These are phyloP conservation scores for Leptinotarsa tumamoca DNA, from an alignment of 2,888 invertebrate genomes.

Conservation along the genomic window DNA sequence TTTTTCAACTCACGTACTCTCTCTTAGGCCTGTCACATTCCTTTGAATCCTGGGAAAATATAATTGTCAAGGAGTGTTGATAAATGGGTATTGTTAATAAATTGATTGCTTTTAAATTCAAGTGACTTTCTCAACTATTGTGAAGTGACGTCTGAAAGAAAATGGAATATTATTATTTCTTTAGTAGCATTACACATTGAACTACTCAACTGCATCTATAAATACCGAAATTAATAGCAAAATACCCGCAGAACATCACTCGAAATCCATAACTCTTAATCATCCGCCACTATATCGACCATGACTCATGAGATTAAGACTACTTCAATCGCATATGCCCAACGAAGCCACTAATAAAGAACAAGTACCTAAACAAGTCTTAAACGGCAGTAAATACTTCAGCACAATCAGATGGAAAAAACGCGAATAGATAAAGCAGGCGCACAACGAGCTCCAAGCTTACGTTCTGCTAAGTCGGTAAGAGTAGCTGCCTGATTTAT, in stretches of 20 bases:
- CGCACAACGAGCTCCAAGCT: conserved; percentile 43
- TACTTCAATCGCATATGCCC: conserved; percentile 23
- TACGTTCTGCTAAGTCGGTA: conserved; percentile 40
- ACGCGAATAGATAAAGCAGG: conserved; percentile 52
- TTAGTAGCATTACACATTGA: too few relatives aligned
- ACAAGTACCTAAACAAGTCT: conserved; percentile 39
- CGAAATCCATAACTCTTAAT: conserved; percentile 22
- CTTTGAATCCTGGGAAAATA: too few relatives aligned
- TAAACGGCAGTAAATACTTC: conserved; percentile 51
- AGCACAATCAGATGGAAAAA: conserved; percentile 52
- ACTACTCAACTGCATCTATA: background rate
- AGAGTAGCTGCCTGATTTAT: conserved; percentile 49
- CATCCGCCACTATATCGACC: conserved; percentile 13
- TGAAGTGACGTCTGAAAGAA: too few relatives aligned
- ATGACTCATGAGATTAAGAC: conserved; percentile 25
- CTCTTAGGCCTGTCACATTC: too few relatives aligned
- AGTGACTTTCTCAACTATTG: too few relatives aligned
- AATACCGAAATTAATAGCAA: conserved; percentile 11
- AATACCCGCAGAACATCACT: conserved; percentile 14
- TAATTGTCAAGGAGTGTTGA: too few relatives aligned
- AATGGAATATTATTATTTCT: too few relatives aligned
- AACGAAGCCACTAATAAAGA: conserved; percentile 33
- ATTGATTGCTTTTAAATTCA: too few relatives aligned
- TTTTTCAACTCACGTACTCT: too few relatives aligned
- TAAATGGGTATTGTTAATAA: too few relatives aligned